Base-by-base conservation (phyloP, 2,888 invertebrate species). In the Rhogogaster chlorosoma region DNA sequence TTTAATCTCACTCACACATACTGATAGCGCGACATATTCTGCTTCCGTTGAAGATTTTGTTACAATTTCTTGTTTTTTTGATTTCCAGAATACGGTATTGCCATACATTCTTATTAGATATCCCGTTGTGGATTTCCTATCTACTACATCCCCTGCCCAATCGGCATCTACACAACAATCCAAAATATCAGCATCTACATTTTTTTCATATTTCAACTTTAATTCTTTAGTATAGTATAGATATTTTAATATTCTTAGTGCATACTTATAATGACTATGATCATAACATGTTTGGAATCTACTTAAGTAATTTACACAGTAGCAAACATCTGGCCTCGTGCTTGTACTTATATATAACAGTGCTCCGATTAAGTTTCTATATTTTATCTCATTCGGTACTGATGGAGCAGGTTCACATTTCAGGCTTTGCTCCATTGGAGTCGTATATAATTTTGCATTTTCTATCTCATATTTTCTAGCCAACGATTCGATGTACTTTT, bases 101-200 rank as follows among this genome's bases (percentile, higher is more conserved):
- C 75, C 75, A 61, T 73, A 84, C 32, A 86, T 42, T 78, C 84
- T 61, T 45, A 86, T 71, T n/a, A 86, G 32, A 85, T 84, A 82
- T 45, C 86, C 86, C 3, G 82, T 75, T 26, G 84, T 80, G 10
- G 86, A 86, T 64, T 85, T 86, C 9, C 85, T 29, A 77, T 85
- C 86, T 18, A 84, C 73, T 12, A 84, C 75, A 71, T 86, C 85
- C 38, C 64, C 83, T n/a, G 85, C 86, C 83, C 78, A 86, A 45
- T 86, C 86, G 5, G 86, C 45, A 84, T 86, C 86, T 64, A 84
- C 86, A 42, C 18, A 83, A 26, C 57, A 36, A 15, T 85, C 85
- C 22, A 85, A 6, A 29, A 57, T 29, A 6, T 82, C 32, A 10
- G 82, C 18, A 18, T 57, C n/a, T n/a, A 3, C 57, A n/a, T 57